Evolutionary conservation across 2,888 invertebrate genomes (phyloP).

Genomic region (Athrips mouffetella): DNA sequence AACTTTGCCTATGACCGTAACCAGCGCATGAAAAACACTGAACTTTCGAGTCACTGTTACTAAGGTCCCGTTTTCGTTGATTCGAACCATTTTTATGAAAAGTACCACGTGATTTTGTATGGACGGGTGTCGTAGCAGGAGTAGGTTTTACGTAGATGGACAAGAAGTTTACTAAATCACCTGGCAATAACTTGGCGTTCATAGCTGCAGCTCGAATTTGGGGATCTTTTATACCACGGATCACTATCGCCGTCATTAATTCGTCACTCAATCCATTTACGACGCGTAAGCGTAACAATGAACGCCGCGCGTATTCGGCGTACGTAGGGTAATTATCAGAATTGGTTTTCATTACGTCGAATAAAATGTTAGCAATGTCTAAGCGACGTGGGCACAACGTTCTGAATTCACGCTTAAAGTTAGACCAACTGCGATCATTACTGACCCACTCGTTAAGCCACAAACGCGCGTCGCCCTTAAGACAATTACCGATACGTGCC

Average conservation of each 20-base stretch:
- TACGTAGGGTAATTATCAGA: slow-evolving; percentile 1
- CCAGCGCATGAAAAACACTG: background rate
- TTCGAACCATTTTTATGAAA: background rate
- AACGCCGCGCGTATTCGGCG: slow-evolving; percentile 1
- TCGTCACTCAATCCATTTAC: slow-evolving; percentile 9
- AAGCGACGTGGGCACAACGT: background rate
- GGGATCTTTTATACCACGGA: slow-evolving; percentile 12
- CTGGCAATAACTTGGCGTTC: background rate
- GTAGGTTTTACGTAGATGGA: background rate
- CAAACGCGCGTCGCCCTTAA: slow-evolving; percentile 9
- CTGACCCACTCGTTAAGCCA: slow-evolving; percentile 15
- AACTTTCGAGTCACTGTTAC: too few species aligned
- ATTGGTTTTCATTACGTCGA: too few species aligned
- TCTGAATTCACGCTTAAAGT: background rate
- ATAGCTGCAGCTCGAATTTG: slow-evolving; percentile 1
- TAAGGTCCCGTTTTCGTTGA: too few species aligned
- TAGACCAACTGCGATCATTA: slow-evolving; percentile 14
- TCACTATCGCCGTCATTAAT: slow-evolving; percentile 8
- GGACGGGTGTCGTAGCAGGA: background rate
- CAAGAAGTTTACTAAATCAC: background rate
- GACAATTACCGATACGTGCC: slow-evolving; percentile 9
- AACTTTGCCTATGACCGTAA: background rate
- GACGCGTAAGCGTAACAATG: background rate
- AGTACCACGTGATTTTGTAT: background rate
- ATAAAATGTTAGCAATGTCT: too few species aligned